A percentile compares a stretch with the other conserved stretches of the same genome.
Conservation (phyloP, 2,113 vertebrate genomes). For the Scortum barcoo region DNA sequence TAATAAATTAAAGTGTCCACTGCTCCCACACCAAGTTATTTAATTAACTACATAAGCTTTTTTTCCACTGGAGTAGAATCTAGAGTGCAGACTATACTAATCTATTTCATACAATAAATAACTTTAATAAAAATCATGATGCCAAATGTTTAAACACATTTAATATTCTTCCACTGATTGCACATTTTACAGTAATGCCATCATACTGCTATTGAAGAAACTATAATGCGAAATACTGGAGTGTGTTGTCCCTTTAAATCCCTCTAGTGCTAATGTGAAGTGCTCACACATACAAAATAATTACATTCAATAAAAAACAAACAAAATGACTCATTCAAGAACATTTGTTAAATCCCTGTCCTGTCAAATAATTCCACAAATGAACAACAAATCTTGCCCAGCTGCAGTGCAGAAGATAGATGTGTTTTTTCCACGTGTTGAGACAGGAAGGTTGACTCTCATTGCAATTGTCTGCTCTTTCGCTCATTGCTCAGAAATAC, state of each 20-base stretch:
- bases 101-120: background rate
- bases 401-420: conserved; percentile 8
- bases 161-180: conserved; percentile 34
- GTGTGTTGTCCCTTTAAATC: conserved; percentile 57
- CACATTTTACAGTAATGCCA: conserved; percentile 43
- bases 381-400: conserved; percentile 3
- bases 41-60: background rate
- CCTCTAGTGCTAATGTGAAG: conserved; percentile 22
- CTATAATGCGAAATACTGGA: conserved; percentile 54
- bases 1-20: background rate
- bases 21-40: too few species aligned
- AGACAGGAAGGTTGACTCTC: conserved; percentile 16
- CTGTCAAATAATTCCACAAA: background rate
- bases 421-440: background rate
- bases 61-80: too few species aligned
- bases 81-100: background rate
- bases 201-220: conserved; percentile 10
- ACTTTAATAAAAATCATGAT: background rate
- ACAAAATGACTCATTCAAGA: conserved; percentile 53
- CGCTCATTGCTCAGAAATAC: conserved; percentile 49
- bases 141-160: conserved; percentile 33
- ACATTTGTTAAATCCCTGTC: conserved; percentile 14
- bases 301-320: conserved; percentile 62
- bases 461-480: conserved; percentile 18
- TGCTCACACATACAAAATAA: conserved; percentile 55